These are phyloP conservation scores for Eilema sororculum DNA, from an alignment of 2,888 invertebrate species.

Conservation along the genomic window DNA sequence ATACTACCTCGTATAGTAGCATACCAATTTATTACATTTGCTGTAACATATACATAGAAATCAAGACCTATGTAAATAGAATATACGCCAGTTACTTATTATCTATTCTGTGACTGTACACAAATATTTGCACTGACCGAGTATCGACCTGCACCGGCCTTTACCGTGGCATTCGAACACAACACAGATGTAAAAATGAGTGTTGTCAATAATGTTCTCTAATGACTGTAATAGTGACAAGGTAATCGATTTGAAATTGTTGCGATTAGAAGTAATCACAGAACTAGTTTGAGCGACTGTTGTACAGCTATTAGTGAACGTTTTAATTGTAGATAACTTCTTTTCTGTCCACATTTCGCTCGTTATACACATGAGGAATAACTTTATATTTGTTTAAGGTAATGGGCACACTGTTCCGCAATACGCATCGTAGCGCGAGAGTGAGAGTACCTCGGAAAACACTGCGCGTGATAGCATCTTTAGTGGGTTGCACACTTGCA, in stretches of 20 bases:
- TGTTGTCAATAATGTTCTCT: background rate
- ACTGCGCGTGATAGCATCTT: no score
- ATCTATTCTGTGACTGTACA: no score
- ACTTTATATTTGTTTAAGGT: background rate
- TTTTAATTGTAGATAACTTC: background rate
- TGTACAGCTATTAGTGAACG: background rate
- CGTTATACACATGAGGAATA: background rate
- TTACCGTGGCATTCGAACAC: background rate
- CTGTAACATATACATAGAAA: no score
- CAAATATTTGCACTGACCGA: background rate
- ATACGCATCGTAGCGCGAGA: no score
- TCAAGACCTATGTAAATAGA: no score
- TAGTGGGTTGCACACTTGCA: no score
- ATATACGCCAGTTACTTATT: no score
- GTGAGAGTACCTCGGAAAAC: no score
- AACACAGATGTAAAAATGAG: background rate
- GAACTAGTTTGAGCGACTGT: background rate
- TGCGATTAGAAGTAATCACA: background rate
- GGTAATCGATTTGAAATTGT: conserved; percentile 4
- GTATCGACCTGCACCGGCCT: background rate
- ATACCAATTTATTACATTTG: no score
- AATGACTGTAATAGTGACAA: background rate
- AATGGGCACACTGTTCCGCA: no score
- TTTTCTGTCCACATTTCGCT: background rate
- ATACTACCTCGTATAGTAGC: no score